Evolutionary conservation across 2,113 vertebrate genomes (phyloP), one percentile per base, ranked within the genome.

Genomic region (Xiphophorus maculatus): DNA sequence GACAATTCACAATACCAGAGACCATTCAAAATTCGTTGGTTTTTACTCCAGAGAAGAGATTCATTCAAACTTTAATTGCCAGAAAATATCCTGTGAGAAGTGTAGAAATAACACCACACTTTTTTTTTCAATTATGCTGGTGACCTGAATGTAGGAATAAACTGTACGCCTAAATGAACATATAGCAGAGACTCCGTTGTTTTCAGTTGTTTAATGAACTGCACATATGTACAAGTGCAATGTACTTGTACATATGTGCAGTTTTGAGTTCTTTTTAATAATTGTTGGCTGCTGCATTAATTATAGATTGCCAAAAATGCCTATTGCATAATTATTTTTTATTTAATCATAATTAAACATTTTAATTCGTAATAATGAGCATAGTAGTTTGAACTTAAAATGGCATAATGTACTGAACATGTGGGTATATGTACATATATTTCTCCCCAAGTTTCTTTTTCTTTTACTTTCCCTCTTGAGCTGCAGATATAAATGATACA

Each of bases 1-100:
- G 44, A 73, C 69, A 40, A 37, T 61, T 58, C 61, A 65, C 63
- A 17, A 37, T 64, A 25, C 65, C 37, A 63, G 54, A 74, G 69
- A 30, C 71, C 40, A 73, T 84, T 84, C 75, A 5, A 71, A 84
- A 77, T 78, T 83, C 73, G 71, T 85, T 25, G 30, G 37, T 66
- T 80, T 81, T 76, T 66, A 67, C 28, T 44, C 51, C 11, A 27
- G 37, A 54, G 17, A 69, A 76, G 66, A 61, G 14, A 13, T 60
- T 44, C 51, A n/a, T 77, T 37, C 65, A 69, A 58, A 58, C 25
- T n/a, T 63, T 82, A 77, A 71, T 40, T 29, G 71, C 66, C 74
- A 78, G 83, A 80, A 87, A 80, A 84, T 37, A 73, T 74, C 69
- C 67, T 60, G 61, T 62, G 64, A 73, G 51, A 78, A 42, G 25